Conservation (phyloP, 2,113 vertebrate species). For the Eurystomus gularis region DNA sequence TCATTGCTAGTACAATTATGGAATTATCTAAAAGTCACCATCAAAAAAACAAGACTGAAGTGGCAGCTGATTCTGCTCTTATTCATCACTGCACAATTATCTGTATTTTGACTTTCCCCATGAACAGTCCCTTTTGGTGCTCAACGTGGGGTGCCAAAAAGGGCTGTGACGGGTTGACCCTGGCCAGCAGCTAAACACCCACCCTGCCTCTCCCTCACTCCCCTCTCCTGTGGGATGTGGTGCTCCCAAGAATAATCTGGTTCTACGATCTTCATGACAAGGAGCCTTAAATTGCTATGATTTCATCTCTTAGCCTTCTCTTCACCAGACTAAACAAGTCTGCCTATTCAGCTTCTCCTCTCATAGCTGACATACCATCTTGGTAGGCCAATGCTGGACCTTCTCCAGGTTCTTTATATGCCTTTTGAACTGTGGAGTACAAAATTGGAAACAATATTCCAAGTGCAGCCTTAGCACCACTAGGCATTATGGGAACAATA, state of each 20-base stretch:
- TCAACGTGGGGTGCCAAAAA: neutral
- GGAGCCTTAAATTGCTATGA: neutral
- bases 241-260: neutral
- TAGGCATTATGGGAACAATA: neutral
- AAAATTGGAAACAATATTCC: neutral
- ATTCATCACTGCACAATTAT: neutral
- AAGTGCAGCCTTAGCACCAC: neutral
- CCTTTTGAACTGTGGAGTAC: neutral
- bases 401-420: neutral
- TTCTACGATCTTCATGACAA: neutral
- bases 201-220: neutral
- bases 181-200: neutral
- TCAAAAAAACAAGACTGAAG: neutral
- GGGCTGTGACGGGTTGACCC: neutral
- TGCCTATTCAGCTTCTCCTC: neutral
- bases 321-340: neutral
- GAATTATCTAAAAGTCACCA: neutral
- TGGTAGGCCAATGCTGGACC: neutral
- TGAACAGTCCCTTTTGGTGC: neutral
- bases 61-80: neutral
- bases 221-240: neutral
- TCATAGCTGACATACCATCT: neutral
- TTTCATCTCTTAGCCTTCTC: fast-evolving
- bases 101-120: neutral
- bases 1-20: neutral